These are phyloP conservation scores for Eudorcas thomsonii DNA, from an alignment of 2,113 vertebrate species.

Conservation along the genomic window DNA sequence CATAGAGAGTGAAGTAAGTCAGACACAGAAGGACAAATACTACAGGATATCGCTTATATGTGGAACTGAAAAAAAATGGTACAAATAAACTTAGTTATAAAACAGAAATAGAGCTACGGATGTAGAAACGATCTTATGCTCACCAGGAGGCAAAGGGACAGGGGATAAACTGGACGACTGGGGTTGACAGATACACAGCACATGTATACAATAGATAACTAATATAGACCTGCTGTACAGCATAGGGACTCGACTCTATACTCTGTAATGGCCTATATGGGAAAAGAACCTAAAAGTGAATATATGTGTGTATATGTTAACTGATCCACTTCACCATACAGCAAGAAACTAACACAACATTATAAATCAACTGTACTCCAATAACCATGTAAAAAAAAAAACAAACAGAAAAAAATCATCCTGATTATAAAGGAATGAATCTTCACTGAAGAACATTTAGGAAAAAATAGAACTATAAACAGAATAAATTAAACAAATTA, in stretches of 20 bases:
- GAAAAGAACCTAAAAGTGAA: background rate
- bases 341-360: background rate
- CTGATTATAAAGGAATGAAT: background rate
- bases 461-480: background rate
- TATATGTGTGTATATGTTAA: background rate
- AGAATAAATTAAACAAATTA: background rate
- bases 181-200: background rate
- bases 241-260: background rate
- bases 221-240: background rate
- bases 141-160: background rate
- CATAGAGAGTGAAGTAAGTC: background rate
- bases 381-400: background rate
- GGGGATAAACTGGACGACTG: background rate
- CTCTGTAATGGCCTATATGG: background rate
- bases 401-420: background rate
- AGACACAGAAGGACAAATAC: background rate
- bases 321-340: background rate
- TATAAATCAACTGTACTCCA: background rate
- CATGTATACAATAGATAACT: rapidly evolving
- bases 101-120: background rate
- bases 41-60: background rate
- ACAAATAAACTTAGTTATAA: background rate
- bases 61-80: background rate
- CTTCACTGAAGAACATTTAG: background rate
- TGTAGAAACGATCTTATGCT: background rate